Percentiles rank a stretch among this genome's conserved stretches.
Evolutionary conservation across 2,113 vertebrate species (phyloP).

Genomic region (Echinops telfairi): DNA sequence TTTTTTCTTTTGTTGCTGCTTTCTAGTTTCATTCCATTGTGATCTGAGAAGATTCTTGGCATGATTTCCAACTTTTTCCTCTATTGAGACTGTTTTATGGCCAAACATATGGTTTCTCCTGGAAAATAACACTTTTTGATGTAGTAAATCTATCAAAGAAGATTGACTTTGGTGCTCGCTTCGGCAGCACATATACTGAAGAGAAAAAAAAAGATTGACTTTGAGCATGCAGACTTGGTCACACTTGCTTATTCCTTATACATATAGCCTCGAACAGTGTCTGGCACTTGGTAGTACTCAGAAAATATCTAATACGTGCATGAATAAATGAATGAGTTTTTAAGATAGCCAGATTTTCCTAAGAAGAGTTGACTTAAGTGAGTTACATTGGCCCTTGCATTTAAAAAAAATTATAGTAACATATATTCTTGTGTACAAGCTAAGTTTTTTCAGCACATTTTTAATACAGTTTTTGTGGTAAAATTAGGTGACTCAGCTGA

Average conservation of each 20-base stretch:
- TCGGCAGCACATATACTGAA: too few relatives aligned
- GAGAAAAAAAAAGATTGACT: too few relatives aligned
- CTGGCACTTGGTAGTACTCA: not conserved
- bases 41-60: not conserved
- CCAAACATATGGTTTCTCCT: not conserved
- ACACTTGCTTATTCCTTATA: not conserved
- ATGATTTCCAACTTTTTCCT: not conserved
- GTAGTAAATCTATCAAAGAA: not conserved
- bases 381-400: slow-evolving; percentile 1
- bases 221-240: not conserved
- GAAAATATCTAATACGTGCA: slow-evolving; percentile 14
- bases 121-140: not conserved
- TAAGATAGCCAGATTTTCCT: not conserved
- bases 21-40: not conserved
- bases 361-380: not conserved
- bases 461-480: too few relatives aligned
- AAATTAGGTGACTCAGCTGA: too few relatives aligned
- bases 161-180: too few relatives aligned
- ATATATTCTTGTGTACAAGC: too few relatives aligned
- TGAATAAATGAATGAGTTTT: not conserved
- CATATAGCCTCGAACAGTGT: not conserved
- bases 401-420: not conserved
- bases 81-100: not conserved
- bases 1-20: not conserved
- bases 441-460: too few relatives aligned